Base-by-base conservation (phyloP, 2,113 vertebrate genomes). In the Addax nasomaculatus region DNA sequence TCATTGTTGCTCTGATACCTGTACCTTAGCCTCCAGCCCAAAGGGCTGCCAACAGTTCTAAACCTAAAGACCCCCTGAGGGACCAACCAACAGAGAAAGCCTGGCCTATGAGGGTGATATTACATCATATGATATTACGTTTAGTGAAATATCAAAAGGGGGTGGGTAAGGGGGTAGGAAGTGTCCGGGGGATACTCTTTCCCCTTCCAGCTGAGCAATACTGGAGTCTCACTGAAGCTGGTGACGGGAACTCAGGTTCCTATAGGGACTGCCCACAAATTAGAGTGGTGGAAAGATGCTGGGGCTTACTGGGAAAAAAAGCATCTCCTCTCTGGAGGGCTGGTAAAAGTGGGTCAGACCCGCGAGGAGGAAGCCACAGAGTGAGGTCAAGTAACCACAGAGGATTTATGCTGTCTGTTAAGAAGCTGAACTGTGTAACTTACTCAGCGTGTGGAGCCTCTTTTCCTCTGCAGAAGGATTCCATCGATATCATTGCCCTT, bases 1-100 rank as follows among this genome's bases (percentile, higher is more conserved):
- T 99, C 99, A 99, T 91, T 85, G 97, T 39, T 73, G 64, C 98
- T 96, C 96, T 30, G 97, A 95, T 99, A 98, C 98, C 98, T 98
- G 90, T 95, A 96, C 93, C 98, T 98, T 87, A 97, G 92, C 97
- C 95, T 67, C 13, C 0, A 91, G 70, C 85, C 64, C 27, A 39
- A 93, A 57, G 91, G 92, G 27, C 85, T 97, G 89, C 67, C 57
- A 60, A 21, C 19, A 19, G 70, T 29, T 96, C 93, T 90, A 21
- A 57, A 70, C 81, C 4, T 92, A 85, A 84, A 57, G 87, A 73
- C 0, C 0, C 47, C 90, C 23, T 14, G 79, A 96, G 96, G 95
- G 92, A 92, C 64, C 70, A 80, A 96, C 58, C 97, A 95, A 98
- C 93, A 97, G 98, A 11, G 55, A 87, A 92, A 95, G 96, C 97